Base-by-base conservation (phyloP, 2,888 invertebrate species). In the Trachelus tabidus region DNA sequence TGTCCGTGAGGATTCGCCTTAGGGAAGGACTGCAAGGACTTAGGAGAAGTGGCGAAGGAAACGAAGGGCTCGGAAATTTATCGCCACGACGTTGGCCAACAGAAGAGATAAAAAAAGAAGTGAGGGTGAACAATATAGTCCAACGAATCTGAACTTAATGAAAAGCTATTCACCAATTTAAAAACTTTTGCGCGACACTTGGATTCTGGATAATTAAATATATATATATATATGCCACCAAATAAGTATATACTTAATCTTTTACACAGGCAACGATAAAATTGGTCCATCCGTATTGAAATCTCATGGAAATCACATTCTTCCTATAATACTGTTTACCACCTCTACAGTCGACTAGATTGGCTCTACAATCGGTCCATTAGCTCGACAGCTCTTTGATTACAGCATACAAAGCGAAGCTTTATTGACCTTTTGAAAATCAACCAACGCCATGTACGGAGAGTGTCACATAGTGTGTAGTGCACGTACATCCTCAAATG, bases 111-210 rank as follows among this genome's bases (percentile, higher is more conserved):
- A 56, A 79, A 83, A 82, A 84, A 85, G 86, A 83, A 35, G 35
- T 3, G 12, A 35, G 83, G 84, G 80, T 15, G 40, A 40, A 40
- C 40, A 40, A 40, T 40, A 40, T 40, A 40, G 40, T 40, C 79
- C 83, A 85, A 88, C 87, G 86, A 90, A 87, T 87, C 84, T 83
- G 81, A 82, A 79, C 85, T 85, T 87, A 85, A 88, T 87, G 86
- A 89, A 88, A 89, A 88, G 84, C 87, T 84, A 87, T 89, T 89
- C 86, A 86, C 83, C 84, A 85, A 87, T 87, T 84, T 79, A 15
- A 15, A 40, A 15, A 40, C 15, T 40, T 40, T 15, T 6, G 40
- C 15, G 15, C 40, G 40, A 40, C 40, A 40, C 6, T 40, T 40
- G 40, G 40, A 40, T 40, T 40, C 40, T 15, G 40, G 15, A 40